Percentiles rank a stretch among this genome's conserved stretches.
phyloP scores from a whole-genome alignment of 2,888 invertebrate species.

The Trissonchulus latispiculum region DNA sequence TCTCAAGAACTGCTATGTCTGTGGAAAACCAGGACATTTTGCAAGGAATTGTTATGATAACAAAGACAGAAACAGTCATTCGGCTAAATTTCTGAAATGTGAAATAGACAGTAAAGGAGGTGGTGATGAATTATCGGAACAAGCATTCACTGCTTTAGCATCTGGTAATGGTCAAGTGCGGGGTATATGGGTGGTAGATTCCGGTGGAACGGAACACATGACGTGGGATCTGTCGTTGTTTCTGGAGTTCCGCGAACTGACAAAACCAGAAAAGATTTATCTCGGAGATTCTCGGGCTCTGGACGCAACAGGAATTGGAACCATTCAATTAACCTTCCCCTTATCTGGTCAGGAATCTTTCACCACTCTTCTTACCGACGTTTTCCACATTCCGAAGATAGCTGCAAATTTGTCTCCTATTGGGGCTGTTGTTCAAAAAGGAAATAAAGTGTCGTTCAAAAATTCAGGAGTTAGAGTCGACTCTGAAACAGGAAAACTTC shows the following conservation, averaged over 20 bases:
- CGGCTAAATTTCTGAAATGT: not conserved
- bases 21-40: not conserved
- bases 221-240: not conserved
- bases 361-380: not conserved
- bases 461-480: not conserved
- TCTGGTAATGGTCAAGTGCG: not conserved
- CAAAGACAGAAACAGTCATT: not conserved
- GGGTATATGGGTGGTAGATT: not conserved
- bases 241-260: not conserved
- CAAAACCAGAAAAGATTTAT: not conserved
- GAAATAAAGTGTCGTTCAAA: not conserved
- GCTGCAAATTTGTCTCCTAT: not conserved
- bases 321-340: not conserved
- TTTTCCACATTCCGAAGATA: not conserved
- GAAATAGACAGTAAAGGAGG: too few species aligned
- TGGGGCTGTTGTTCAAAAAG: not conserved
- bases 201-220: not conserved
- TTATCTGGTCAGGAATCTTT: not conserved
- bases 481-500: not conserved
- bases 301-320: not conserved
- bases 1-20: not conserved
- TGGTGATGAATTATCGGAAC: not conserved
- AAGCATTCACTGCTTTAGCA: not conserved
- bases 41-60: not conserved
- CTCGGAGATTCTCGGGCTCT: not conserved